Evolutionary conservation across 2,113 vertebrate genomes (phyloP), one percentile per base, ranked within the genome.

Genomic region (Edolisoma coerulescens): DNA sequence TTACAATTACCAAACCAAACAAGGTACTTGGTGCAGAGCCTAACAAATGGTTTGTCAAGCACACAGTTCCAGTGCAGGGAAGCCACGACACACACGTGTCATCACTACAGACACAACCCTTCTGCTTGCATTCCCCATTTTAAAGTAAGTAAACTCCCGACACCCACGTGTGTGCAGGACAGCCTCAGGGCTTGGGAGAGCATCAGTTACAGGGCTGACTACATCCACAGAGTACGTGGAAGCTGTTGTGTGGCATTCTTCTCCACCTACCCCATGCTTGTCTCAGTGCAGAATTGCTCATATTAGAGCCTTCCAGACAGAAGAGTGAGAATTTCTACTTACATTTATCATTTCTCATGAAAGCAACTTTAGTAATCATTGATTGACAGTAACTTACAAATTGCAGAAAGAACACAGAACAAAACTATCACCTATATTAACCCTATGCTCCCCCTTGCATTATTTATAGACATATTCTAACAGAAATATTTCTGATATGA

Each of bases 21-120:
- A n/a, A 52, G 13, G 41, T 16, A 10, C 23, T 35, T 3, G 0
- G 39, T 18, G 52, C 44, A 80, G 53, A 85, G 16, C 42, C 24
- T 8, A 13, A 50, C 60, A 57, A 69, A 44, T 1, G 3, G 28
- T 35, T 89, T 56, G n/a, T 19, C 28, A 39, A 39, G 39, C 47
- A 50, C 9, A 17, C 21, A 53, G 52, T 6, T 84, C 47, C 42
- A 42, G 59, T 0, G 17, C 54, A 41, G 32, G 20, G 56, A 67
- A 78, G 47, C 33, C 69, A 67, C 0, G 0, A 52, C 53, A 52
- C 15, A 8, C 0, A 1, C 1, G 1, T 32, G 44, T 37, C 11
- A 6, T 18, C 63, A 23, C 57, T 44, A 11, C 0, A 59, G 56
- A 54, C 22, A n/a, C 42, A 80, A 41, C 15, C 10, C 37, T 67